Evolutionary conservation across 2,113 vertebrate genomes (phyloP), one percentile per base, ranked within the genome.

Genomic region (Chascanopsetta lugubris): DNA sequence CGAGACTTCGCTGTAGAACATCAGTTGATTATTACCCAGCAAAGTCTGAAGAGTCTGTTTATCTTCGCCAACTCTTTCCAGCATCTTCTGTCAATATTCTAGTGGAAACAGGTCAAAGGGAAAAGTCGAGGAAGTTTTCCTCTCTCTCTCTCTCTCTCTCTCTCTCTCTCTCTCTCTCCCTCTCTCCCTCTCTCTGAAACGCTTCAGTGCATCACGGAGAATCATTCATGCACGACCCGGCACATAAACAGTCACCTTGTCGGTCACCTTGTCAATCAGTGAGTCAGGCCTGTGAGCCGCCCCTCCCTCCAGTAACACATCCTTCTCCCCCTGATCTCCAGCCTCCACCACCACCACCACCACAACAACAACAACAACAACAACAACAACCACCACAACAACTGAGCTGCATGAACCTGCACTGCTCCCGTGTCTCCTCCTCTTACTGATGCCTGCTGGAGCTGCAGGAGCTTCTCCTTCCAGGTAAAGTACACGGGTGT

Each of bases 231-330:
- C 53, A 13, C 36, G 64, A 55, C 34, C 64, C 46, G 36, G 51
- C 75, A 67, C 75, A 78, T 69, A 78, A 85, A 85, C 67, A 83
- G 75, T 64, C 69, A 75, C 62, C 77, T 80, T 66, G 73, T 78
- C 81, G 66, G 43, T 83, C 85, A 82, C 78, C 75, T 82, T 84
- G 74, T 81, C 80, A 71, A 15, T 74, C 78, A 77, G 59, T 74
- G 66, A 36, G 61, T n/a, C 43, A 30, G 53, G 43, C 26, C 38
- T 9, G 64, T 45, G 34, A 38, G 30, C 65, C 70, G 48, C 55
- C 42, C 66, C 67, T n/a, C 36, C 57, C 54, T 46, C 22, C 22
- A 61, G 22, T 5, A 24, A 32, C 21, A 22, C 42, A 60, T 69
- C 4, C 3, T 24, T 43, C 20, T 20, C 21, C 40, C 29, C 42